Evolutionary conservation across 2,797 vertebrate species (phyloP).

Genomic region (Myotis vivesi): DNA sequence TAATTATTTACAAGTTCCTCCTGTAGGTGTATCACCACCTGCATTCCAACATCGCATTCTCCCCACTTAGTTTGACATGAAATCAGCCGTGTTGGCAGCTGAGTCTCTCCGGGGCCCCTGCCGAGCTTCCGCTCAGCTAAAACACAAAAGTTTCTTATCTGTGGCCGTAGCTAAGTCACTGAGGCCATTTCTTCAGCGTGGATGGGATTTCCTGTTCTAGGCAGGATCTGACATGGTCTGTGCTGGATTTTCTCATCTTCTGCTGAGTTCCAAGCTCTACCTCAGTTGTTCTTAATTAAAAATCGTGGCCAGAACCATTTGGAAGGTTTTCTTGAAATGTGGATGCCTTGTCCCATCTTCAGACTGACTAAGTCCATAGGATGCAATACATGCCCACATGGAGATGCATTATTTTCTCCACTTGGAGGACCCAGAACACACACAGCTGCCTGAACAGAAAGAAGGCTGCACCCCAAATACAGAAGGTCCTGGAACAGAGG

Average conservation of each 20-base stretch:
- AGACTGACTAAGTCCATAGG: background rate
- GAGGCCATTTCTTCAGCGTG: fast-evolving
- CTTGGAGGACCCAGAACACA: background rate
- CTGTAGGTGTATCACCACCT: fast-evolving
- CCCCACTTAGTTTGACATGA: background rate
- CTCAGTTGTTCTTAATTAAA: background rate
- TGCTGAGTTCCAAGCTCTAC: background rate
- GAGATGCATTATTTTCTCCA: background rate
- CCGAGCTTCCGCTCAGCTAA: fast-evolving
- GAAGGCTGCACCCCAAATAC: background rate
- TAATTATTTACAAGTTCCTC: background rate
- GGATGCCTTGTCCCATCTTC: background rate
- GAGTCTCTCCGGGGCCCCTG: fast-evolving
- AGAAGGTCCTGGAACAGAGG: background rate
- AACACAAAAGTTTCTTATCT: fast-evolving
- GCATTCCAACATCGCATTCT: fast-evolving
- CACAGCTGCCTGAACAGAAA: background rate
- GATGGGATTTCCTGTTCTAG: fast-evolving
- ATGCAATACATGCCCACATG: background rate
- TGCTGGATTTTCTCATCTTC: background rate
- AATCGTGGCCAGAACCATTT: background rate
- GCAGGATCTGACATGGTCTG: background rate
- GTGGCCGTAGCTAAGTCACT: fast-evolving
- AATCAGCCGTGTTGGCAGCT: fast-evolving
- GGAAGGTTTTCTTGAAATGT: background rate